Evolutionary conservation across 2,888 invertebrate species (phyloP), one percentile per base, ranked within the genome.

Genomic region (Diadromus collaris): DNA sequence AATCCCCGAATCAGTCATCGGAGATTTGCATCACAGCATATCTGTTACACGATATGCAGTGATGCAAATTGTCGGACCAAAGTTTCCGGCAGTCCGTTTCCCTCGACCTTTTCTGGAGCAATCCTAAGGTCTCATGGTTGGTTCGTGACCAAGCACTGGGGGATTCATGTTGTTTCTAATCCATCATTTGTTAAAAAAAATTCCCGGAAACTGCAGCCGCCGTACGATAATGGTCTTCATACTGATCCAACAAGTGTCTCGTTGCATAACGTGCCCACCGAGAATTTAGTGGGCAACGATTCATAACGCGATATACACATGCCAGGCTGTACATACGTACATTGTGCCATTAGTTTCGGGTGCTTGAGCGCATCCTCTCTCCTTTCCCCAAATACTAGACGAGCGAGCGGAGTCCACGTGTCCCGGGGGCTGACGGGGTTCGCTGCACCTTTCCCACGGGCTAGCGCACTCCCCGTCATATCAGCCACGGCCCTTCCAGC

Each of bases 361-460:
- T 79, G 73, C 76, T 76, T 79, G 76, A 79, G 65, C 72, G 73
- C 79, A 79, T 79, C 73, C 76, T 76, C 46, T 27, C 64, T 6
- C 76, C 60, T 9, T 76, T 76, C 72, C 76, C 71, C 76, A 76
- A 76, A 44, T 69, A 60, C 71, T 29, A 19, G 63, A 79, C 51
- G 65, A 72, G 44, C 32, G 44, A 24, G 51, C 7, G 5, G 16
- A 32, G 65, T 63, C 54, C 64, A 65, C 72, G 76, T 64, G 76
- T 64, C 76, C 68, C 73, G 51, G 67, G 76, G 76, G 76, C 65
- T 69, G 56, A 51, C 69, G 60, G 73, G 71, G 51, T 73, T 34
- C 44, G 65, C 61, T 64, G 79, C 76, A 76, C 73, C 79, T 76
- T 79, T 79, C 79, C 72, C 79, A 79, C 79, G 79, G 73, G 76